Evolutionary conservation across 1,140 invertebrate species (phyloP), one percentile per base, ranked within the genome.

Genomic region (Aculops lycopersici): DNA sequence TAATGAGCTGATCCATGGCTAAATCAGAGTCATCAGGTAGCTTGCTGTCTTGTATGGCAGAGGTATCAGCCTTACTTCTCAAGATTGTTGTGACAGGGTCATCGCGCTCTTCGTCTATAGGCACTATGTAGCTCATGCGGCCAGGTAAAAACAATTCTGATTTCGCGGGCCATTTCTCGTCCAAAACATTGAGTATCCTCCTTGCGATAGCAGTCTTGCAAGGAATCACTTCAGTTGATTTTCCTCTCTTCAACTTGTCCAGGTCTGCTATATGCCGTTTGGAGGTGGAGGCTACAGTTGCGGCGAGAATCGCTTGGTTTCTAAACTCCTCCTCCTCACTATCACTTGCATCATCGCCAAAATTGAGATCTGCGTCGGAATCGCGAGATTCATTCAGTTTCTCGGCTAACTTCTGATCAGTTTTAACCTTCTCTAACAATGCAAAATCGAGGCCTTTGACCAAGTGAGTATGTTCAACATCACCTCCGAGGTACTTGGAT

Each of bases 381-480:
- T n/a, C n/a, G n/a, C n/a, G n/a, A 38, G 24, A 21, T 41, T 45
- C 54, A 37, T 67, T 65, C 48, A 66, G 68, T 47, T 64, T 68
- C 41, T 55, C 58, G 39, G 68, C 67, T 20, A 60, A 57, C 43
- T 56, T 51, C 2, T 58, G 56, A 35, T 47, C 46, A 37, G 46
- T 36, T 42, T 47, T 47, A 50, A 84, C 80, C 61, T 97, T 97
- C 57, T 97, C 84, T 37, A 98, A 58, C n/a, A 98, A 59, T 4
- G 90, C 90, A 62, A 92, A 98, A 70, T 98, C 92, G 8, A 98
- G 64, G 57, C 92, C 92, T 63, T 97, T 97, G 40, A 98, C 90
- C 64, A 98, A 88, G 61, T 98, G 92, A 58, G 92, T 98, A 52
- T 98, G 90, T 49, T 95, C 86, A 75, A 98, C 94, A 57, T 98